A percentile compares a stretch with the other conserved stretches of the same genome.
Evolutionary conservation across 2,797 vertebrate species (phyloP).

Genomic region (Pseudochirops corinnae): DNA sequence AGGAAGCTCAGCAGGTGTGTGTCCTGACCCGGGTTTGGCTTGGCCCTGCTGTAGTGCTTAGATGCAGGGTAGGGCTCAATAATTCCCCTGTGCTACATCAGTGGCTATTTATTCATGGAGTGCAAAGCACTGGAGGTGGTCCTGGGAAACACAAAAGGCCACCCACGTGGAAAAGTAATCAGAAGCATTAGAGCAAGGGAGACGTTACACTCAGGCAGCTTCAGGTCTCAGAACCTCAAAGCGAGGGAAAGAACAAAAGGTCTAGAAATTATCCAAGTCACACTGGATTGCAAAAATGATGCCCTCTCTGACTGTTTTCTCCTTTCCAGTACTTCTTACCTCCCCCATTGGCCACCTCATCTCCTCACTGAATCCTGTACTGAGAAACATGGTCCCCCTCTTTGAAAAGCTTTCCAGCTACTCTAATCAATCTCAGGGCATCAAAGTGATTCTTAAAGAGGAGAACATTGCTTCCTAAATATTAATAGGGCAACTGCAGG

Average conservation of each 20-base stretch:
- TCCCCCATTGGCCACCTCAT: neutral
- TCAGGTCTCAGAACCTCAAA: conserved; percentile 61
- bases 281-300: neutral
- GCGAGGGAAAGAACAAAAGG: conserved; percentile 29
- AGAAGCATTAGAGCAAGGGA: conserved; percentile 31
- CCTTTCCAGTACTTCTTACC: neutral
- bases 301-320: neutral
- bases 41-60: conserved; percentile 58
- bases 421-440: neutral
- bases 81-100: conserved; percentile 49
- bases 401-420: neutral
- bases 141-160: conserved; percentile 43
- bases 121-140: conserved; percentile 23
- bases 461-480: neutral
- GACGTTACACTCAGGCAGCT: conserved; percentile 5
- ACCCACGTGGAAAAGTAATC: conserved; percentile 59
- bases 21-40: conserved; percentile 62
- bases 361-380: neutral
- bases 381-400: neutral
- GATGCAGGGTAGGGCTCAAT: conserved; percentile 53
- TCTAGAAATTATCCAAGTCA: neutral
- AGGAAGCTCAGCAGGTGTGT: conserved; percentile 61
- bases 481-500: neutral
- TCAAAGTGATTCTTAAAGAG: neutral
- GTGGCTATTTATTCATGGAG: neutral